Base-by-base conservation (phyloP, 2,888 invertebrate species). In the Idaea dimidiata region DNA sequence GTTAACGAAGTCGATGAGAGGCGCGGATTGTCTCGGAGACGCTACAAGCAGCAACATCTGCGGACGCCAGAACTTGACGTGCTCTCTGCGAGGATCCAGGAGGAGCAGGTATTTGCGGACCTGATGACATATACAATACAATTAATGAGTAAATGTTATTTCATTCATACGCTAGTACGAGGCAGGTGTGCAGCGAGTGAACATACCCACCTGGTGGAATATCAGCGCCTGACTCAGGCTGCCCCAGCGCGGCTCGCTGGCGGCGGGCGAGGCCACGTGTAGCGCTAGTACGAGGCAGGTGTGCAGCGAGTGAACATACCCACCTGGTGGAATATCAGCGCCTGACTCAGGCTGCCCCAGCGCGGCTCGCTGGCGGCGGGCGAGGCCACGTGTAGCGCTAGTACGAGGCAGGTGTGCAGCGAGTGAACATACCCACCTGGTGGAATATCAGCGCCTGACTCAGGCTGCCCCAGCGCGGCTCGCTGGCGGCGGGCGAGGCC, bases 1-100 rank as follows among this genome's bases (percentile, higher is more conserved):
- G 78, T 99, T 99, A 16, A 99, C 97, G 86, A 99, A 99, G 88
- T 98, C 97, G 54, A 99, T 98, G 57, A 99, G 93, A 0, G 99
- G 98, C 78, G 97, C 97, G 14, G 96, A 94, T 7, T 97, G 96
- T 10, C 99, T 93, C 0, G 99, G 99, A 64, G 98, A 97, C 0
- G 97, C 95, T 0, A 99, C 96, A 87, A 99, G 93, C 1, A 99
- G 92, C 62, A 99, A 88, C 91, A 99, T 97, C 93, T 99, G 99
- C 0, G 99, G 99, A 1, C 99, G 93, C 99, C 99, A 99, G 89
- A 98, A 99, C 91, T 99, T 99, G 1, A 99, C 99, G 87, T 99
- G 99, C 82, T 99, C 97, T 72, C 99, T 99, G 0, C 99, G 95
- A 0, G 97, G 97, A 88, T 99, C 99, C 82, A 99, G 87, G 86